Evolutionary conservation across 2,888 invertebrate genomes (phyloP).

Genomic region (Heteromyza rotundicornis): DNA sequence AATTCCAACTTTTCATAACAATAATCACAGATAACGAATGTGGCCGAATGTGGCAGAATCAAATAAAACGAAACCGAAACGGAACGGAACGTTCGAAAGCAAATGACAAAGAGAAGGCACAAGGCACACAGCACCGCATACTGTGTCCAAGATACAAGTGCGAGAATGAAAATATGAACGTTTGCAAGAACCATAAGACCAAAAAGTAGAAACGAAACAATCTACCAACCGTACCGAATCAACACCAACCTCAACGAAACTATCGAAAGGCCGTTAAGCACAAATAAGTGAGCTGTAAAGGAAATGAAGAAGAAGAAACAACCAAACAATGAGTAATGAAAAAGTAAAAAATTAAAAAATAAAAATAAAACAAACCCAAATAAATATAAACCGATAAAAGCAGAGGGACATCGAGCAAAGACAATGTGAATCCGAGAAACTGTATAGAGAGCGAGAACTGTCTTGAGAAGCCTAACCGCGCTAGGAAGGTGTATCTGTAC

Average conservation of each 20-base stretch:
- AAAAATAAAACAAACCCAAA: too few species aligned
- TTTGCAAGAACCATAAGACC: neutral
- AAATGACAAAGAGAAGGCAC: neutral
- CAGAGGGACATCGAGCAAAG: too few species aligned
- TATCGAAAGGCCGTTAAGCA: neutral
- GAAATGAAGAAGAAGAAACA: neutral
- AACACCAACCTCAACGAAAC: neutral
- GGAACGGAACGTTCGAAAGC: neutral
- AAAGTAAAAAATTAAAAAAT: neutral
- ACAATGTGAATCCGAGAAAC: too few species aligned
- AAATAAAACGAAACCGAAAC: neutral
- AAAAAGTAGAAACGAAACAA: too few species aligned
- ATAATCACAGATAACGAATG: slow-evolving; percentile 2
- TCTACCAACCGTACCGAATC: neutral
- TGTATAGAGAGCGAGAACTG: too few species aligned
- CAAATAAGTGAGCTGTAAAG: neutral
- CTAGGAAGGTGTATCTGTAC: too few species aligned
- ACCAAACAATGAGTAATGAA: neutral
- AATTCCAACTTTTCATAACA: slow-evolving; percentile 1
- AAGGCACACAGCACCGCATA: neutral
- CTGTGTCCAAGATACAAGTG: neutral
- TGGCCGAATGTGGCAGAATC: neutral
- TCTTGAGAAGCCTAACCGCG: too few species aligned
- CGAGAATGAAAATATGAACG: neutral
- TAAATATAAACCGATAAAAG: too few species aligned